Base-by-base conservation (phyloP, 2,888 invertebrate species). In the Dyspetes luteomarginatus region DNA sequence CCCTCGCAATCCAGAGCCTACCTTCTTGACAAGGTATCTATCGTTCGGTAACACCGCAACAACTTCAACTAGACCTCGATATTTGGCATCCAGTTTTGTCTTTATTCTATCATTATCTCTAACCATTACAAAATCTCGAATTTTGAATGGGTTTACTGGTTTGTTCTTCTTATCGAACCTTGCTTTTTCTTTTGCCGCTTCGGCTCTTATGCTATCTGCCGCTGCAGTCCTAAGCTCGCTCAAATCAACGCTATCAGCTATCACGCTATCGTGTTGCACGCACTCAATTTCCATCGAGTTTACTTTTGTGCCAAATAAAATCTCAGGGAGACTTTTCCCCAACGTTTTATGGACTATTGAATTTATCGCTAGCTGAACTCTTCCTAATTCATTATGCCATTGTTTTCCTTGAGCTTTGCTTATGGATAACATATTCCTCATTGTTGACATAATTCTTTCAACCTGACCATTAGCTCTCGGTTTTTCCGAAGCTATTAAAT, bases 131-230 rank as follows among this genome's bases (percentile, higher is more conserved):
- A 58, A 58, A 58, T 58, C 58, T 58, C 58, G 9, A 36, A 64
- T 64, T 73, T 75, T 72, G 62, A 65, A 28, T 50, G 52, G 52
- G 19, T 19, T 28, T 4, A 65, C 45, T 56, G 24, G 36, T 30
- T 72, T 64, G 55, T 76, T 62, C 43, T 73, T 76, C 19, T 58
- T 48, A 76, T 69, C 62, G 41, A 80, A 45, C 52, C 71, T 67
- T 67, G 62, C 72, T 71, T 48, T 58, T 76, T 58, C 62, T 30
- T 43, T 36, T 67, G 9, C 28, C 41, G 19, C 19, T 45, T 68
- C 28, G 36, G 36, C 45, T 65, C 12, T 55, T 52, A 77, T 65
- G 24, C 36, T 43, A n/a, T 43, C 36, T 28, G 4, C n/a, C 2
- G 24, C 56, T 15, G 0, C 56, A 3, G 56, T n/a, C 17, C 56